These are phyloP conservation scores for Eira barbara DNA, from an alignment of 2,113 vertebrate species.

Conservation along the genomic window DNA sequence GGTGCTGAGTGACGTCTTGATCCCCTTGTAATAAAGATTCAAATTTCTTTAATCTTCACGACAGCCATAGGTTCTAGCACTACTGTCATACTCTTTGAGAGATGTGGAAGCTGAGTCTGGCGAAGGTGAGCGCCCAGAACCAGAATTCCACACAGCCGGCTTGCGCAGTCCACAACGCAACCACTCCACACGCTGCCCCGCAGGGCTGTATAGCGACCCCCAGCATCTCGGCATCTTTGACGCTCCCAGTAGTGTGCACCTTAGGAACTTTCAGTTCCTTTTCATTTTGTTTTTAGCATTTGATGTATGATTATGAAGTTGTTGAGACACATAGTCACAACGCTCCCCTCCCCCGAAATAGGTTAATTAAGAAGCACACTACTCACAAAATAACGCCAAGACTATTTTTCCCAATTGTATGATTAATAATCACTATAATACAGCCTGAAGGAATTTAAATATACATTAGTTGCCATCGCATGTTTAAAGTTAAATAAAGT, in stretches of 20 bases:
- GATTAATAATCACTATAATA: background rate
- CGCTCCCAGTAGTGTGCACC: background rate
- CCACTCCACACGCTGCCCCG: background rate
- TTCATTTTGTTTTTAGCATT: background rate
- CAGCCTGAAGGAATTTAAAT: background rate
- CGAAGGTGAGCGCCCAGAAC: background rate
- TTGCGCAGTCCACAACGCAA: too few relatives aligned
- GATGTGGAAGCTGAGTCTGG: background rate
- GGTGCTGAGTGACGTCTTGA: background rate
- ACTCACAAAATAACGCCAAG: background rate
- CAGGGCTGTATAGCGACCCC: fast-evolving
- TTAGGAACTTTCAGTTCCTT: background rate
- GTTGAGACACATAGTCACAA: background rate
- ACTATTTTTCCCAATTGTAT: background rate
- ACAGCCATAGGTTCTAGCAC: background rate
- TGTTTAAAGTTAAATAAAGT: background rate
- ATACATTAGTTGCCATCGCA: too few relatives aligned
- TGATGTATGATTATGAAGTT: background rate
- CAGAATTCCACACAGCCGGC: background rate
- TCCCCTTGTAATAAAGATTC: background rate
- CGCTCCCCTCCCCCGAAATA: background rate
- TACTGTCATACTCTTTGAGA: background rate
- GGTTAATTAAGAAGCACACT: background rate
- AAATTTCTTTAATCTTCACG: background rate
- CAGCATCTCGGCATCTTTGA: background rate